phyloP scores from a whole-genome alignment of 2,888 invertebrate species.

The Julus scanicus region DNA sequence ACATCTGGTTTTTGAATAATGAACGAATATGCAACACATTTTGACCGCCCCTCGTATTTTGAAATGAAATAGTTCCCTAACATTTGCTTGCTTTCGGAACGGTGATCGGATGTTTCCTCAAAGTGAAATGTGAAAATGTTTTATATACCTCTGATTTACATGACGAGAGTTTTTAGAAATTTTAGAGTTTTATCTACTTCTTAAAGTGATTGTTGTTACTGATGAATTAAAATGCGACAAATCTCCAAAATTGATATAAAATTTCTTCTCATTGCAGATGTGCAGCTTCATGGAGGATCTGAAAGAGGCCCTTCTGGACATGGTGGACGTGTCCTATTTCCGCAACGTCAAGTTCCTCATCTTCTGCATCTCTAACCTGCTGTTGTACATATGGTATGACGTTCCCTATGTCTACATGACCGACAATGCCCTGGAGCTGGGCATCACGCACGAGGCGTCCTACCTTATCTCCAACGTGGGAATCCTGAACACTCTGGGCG shows the following conservation, averaged over 20 bases:
- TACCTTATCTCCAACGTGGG: constrained; percentile 87
- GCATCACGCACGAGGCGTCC: constrained; percentile 78
- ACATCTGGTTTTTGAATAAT: too few species aligned
- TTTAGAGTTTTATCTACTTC: neutral
- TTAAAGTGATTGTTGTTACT: neutral
- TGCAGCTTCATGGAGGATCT: constrained; percentile 70
- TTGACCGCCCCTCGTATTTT: too few species aligned
- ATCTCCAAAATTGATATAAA: too few species aligned
- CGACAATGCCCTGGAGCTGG: constrained; percentile 80
- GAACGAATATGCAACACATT: too few species aligned
- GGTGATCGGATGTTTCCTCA: too few species aligned
- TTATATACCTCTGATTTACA: too few species aligned
- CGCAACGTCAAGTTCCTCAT: constrained; percentile 81
- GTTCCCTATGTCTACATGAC: constrained; percentile 94
- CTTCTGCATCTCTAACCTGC: constrained; percentile 85
- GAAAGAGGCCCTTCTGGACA: constrained; percentile 79
- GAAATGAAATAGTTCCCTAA: too few species aligned
- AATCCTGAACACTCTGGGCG: constrained; percentile 89
- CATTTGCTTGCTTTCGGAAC: too few species aligned
- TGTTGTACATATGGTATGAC: constrained; percentile 89
- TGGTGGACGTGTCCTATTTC: constrained; percentile 85
- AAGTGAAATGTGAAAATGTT: too few species aligned
- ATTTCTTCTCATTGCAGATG: constrained; percentile 58
- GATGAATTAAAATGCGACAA: too few species aligned
- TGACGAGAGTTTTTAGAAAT: too few species aligned